Evolutionary conservation across 2,888 invertebrate genomes (phyloP).

Genomic region (Brenthis hecate): DNA sequence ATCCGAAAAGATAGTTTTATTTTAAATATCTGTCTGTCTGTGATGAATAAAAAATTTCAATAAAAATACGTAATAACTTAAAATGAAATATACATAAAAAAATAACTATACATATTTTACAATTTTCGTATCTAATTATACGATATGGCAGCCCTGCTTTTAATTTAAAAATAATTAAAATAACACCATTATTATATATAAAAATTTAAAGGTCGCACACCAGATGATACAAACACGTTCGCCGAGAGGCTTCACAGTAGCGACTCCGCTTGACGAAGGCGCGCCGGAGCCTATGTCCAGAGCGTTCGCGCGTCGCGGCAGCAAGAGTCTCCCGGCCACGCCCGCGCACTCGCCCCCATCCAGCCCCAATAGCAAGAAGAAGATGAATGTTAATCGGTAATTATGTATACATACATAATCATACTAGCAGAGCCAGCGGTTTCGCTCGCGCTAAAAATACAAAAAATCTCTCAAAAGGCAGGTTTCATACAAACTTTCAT

Average conservation of each 20-base stretch:
- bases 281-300: slow-evolving; percentile 54
- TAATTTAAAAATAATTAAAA: neutral
- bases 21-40: too few species aligned
- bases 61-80: too few species aligned
- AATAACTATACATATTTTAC: too few species aligned
- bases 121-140: too few species aligned
- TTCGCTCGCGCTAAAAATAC: too few species aligned
- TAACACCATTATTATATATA: neutral
- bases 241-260: slow-evolving; percentile 72
- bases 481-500: too few species aligned
- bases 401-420: neutral
- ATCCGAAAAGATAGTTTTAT: too few species aligned
- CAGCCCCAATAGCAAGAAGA: slow-evolving; percentile 83
- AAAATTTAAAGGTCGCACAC: slow-evolving; percentile 67
- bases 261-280: slow-evolving; percentile 61
- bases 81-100: too few species aligned
- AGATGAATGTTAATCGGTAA: slow-evolving; percentile 83
- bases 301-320: slow-evolving; percentile 81
- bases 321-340: slow-evolving; percentile 87
- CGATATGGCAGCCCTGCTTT: too few species aligned
- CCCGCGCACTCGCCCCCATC: slow-evolving; percentile 84
- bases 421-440: too few species aligned
- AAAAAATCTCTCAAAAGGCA: too few species aligned
- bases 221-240: slow-evolving; percentile 81
- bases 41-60: too few species aligned